phyloP scores from a whole-genome alignment of 1,140 invertebrate species.

The Forficula auricularia region DNA sequence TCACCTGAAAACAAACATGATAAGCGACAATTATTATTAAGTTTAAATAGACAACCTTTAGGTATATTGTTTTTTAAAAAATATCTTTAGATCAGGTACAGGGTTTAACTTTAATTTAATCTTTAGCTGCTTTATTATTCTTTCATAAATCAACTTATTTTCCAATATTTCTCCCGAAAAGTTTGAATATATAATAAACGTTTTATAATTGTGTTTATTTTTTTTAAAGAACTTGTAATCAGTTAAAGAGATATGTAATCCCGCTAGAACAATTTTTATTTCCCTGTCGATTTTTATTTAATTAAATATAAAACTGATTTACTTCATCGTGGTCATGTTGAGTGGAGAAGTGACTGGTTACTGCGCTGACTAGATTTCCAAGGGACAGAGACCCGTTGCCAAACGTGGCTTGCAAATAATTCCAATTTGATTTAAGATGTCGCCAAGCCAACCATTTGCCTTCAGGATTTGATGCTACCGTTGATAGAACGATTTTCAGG shows the following conservation, averaged over 20 bases:
- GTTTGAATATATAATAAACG: no score
- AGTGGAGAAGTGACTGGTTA: slow-evolving; percentile 49
- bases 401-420: slow-evolving; percentile 40
- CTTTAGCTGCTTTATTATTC: neutral
- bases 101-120: neutral
- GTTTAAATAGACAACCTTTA: neutral
- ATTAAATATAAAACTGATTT: slow-evolving; percentile 7
- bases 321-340: slow-evolving; percentile 57
- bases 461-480: slow-evolving; percentile 50
- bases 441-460: slow-evolving; percentile 56
- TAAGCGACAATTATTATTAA: neutral
- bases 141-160: neutral
- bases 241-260: neutral
- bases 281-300: neutral
- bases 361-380: slow-evolving; percentile 45
- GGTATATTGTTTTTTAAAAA: neutral
- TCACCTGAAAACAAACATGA: slow-evolving; percentile 33
- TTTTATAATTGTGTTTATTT: no score
- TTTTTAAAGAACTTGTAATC: no score
- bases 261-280: neutral
- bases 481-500: slow-evolving; percentile 43
- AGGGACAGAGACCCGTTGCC: slow-evolving; percentile 49
- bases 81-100: neutral
- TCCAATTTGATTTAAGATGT: slow-evolving; percentile 57
- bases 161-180: neutral